Evolutionary conservation across 2,888 invertebrate species (phyloP), one percentile per base, ranked within the genome.

Genomic region (Drosophila nr. perissopoda): DNA sequence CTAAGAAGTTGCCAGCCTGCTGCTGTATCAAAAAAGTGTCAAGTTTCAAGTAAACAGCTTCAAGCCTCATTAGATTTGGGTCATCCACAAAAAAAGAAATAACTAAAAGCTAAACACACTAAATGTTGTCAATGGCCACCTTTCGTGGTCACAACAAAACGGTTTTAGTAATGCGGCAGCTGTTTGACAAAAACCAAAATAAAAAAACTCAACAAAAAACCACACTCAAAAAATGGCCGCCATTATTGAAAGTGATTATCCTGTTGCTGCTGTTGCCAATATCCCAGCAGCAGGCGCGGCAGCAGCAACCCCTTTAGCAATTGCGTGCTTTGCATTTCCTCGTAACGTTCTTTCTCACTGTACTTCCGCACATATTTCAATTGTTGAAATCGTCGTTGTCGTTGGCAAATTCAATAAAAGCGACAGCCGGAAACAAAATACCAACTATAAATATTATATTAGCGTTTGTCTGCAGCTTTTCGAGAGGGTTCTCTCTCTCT

Each of bases 391-490:
- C 77, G 31, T 58, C 77, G 31, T 45, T 45, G 34, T 25, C 36
- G 52, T 58, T 53, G 34, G 48, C 13, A 73, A 83, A 82, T 83
- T 86, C 76, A 86, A 87, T 87, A 80, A 82, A 68, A 62, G 57
- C 76, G 83, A 66, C 82, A 74, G 86, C 76, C 82, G 86, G 86
- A 86, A 83, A 78, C 77, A 80, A 83, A 88, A 85, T 85, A 77
- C 79, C 87, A 85, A 85, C 88, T 85, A 90, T 90, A 90, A 85
- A 85, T 85, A 82, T 85, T 82, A 82, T 85, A 88, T 88, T 90
- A 82, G 86, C 86, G 76, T 83, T 62, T 70, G 79, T 77, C 68
- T 74, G 63, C 42, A 67, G 67, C 69, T 78, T 67, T 68, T 34
- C 5, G 3, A 34, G 34, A 69, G 68, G 70, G 70, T 69, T 51